Conservation (phyloP, 2,797 vertebrate species). For the Pelodytes ibericus region DNA sequence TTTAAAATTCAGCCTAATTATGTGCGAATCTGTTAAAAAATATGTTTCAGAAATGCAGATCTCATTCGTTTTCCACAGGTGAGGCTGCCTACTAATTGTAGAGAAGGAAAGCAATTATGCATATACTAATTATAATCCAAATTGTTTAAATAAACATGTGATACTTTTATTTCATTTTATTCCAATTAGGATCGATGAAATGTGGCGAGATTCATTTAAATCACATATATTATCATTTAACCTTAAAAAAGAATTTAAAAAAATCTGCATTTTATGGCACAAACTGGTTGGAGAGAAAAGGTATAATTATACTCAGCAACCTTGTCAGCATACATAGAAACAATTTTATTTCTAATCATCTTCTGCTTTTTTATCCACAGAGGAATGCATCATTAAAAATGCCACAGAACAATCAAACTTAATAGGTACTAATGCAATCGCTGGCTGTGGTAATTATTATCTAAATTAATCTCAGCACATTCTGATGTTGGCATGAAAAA, state of each 20-base stretch:
- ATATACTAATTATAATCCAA: conserved; percentile 3
- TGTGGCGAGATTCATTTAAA: conserved; percentile 56
- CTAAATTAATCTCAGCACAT: conserved; percentile 77
- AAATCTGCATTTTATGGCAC: conserved; percentile 77
- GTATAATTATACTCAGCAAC: conserved; percentile 75
- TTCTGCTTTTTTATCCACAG: conserved; percentile 73
- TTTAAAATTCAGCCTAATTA: neutral
- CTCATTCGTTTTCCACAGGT: neutral
- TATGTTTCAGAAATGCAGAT: neutral
- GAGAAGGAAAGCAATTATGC: conserved; percentile 1
- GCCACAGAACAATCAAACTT: conserved; percentile 75
- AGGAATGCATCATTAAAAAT: conserved; percentile 77
- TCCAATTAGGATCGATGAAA: conserved; percentile 61
- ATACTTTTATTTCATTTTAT: conserved; percentile 50
- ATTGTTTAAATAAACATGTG: conserved; percentile 8
- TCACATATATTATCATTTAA: conserved; percentile 68
- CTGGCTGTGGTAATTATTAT: conserved; percentile 77
- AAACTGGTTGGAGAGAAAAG: conserved; percentile 73
- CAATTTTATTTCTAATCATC: conserved; percentile 74
- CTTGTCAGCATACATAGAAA: conserved; percentile 74
- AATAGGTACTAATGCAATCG: conserved; percentile 77
- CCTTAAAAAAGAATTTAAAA: conserved; percentile 65
- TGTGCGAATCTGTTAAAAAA: neutral
- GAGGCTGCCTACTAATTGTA: neutral
- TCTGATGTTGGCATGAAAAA: conserved; percentile 64